These are phyloP conservation scores for Syngnathus floridae DNA, from an alignment of 2,113 vertebrate genomes.

Conservation along the genomic window DNA sequence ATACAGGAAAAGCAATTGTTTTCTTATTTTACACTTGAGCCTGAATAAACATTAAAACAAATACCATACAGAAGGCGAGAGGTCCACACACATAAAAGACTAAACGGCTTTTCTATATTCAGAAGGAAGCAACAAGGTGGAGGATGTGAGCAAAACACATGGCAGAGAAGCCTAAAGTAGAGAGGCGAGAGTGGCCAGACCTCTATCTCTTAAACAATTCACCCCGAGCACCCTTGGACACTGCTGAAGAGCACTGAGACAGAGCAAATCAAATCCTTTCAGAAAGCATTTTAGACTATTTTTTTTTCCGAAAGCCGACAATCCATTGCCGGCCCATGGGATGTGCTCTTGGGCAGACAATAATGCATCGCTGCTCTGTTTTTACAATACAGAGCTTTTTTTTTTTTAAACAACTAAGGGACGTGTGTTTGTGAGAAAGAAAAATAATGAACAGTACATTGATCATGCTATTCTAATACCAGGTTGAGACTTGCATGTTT, in stretches of 20 bases:
- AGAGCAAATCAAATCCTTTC: conserved; percentile 35
- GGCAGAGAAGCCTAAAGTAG: conserved; percentile 18
- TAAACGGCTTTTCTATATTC: conserved; percentile 1
- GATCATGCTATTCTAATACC: conserved; percentile 40
- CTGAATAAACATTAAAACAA: conserved; percentile 8
- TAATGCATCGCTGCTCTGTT: conserved; percentile 23
- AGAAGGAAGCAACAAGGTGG: conserved; percentile 7
- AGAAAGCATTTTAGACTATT: conserved; percentile 28
- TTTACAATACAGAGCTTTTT: conserved; percentile 12
- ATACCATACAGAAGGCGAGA: neutral
- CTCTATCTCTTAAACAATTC: conserved; percentile 32
- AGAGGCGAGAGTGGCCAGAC: conserved; percentile 35
- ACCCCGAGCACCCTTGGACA: conserved; percentile 27
- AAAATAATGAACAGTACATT: conserved; percentile 28
- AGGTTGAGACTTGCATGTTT: conserved; percentile 37
- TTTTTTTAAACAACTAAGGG: neutral
- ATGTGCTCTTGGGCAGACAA: conserved; percentile 11
- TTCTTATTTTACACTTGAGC: neutral
- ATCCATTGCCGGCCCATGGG: conserved; percentile 8
- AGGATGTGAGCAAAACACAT: conserved; percentile 11
- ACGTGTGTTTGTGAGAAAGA: conserved; percentile 10
- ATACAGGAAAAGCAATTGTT: neutral
- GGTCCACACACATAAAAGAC: conserved; percentile 11
- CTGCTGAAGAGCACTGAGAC: conserved; percentile 21
- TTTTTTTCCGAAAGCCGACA: conserved; percentile 5